Conservation (phyloP, 2,888 invertebrate species). For the Glyphotaelius pellucidus region DNA sequence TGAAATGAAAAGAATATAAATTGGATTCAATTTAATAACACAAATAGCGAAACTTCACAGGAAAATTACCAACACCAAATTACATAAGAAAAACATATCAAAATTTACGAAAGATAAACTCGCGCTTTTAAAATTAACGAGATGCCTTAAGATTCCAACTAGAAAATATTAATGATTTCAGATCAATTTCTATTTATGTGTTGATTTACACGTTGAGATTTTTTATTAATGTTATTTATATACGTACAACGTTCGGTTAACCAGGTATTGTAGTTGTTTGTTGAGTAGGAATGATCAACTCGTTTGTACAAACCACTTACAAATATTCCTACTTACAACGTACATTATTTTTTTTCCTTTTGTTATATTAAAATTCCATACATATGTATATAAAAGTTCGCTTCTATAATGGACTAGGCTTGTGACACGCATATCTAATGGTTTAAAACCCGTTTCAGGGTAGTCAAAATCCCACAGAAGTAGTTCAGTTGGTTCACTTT, state of each 20-base stretch:
- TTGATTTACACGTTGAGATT: too few species aligned
- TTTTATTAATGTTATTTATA: too few species aligned
- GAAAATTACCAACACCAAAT: too few species aligned
- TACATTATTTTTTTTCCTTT: neutral
- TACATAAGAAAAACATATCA: neutral
- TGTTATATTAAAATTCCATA: neutral
- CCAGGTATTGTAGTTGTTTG: too few species aligned
- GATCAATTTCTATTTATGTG: too few species aligned
- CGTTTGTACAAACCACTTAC: neutral
- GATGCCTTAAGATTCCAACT: neutral
- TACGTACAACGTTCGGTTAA: too few species aligned
- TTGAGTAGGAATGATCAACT: neutral
- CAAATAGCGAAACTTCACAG: too few species aligned
- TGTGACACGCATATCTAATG: conserved; percentile 63
- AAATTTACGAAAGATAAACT: neutral
- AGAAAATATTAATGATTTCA: neutral
- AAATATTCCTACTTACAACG: neutral
- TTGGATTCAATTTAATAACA: too few species aligned
- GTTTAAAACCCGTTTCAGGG: conserved; percentile 25
- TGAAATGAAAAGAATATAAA: too few species aligned
- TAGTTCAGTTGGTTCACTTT: neutral
- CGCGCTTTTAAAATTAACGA: neutral
- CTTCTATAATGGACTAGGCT: conserved; percentile 58
- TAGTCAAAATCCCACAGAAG: neutral
- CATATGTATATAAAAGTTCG: neutral